Conservation (phyloP, 2,888 invertebrate species). For the Hecatera dysodea region DNA sequence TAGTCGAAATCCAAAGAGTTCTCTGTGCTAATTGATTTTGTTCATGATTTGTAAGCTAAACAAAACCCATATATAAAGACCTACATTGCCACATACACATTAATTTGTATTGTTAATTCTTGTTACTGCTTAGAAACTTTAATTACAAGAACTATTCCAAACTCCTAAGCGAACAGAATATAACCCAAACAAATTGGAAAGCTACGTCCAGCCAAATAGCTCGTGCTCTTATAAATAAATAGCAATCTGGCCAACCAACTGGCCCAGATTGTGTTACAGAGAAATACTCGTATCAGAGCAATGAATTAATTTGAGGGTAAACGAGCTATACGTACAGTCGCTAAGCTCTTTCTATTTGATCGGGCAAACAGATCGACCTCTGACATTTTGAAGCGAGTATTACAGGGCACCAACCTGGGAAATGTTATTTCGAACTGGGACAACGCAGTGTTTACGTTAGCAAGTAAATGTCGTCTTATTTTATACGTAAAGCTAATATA, state of each 20-base stretch:
- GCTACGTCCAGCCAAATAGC: conserved; percentile 42
- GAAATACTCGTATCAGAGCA: conserved; percentile 48
- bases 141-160: conserved; percentile 43
- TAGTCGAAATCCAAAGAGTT: not conserved
- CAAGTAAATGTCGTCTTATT: conserved; percentile 64
- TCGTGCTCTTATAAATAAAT: conserved; percentile 51
- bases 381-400: conserved; percentile 79
- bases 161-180: conserved; percentile 32
- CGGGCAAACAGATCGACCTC: conserved; percentile 75
- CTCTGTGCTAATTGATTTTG: not conserved
- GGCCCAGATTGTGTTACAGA: conserved; percentile 48
- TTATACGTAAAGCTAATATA: conserved; percentile 46
- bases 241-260: conserved; percentile 31
- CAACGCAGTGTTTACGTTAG: conserved; percentile 64
- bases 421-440: conserved; percentile 77
- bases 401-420: conserved; percentile 77
- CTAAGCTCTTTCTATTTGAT: conserved; percentile 70
- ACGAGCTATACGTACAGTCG: conserved; percentile 41
- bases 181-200: conserved; percentile 48
- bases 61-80: conserved; percentile 10
- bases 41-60: conserved; percentile 10
- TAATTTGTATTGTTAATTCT: conserved; percentile 28
- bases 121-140: conserved; percentile 15
- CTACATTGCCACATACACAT: conserved; percentile 4
- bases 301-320: conserved; percentile 56